Conservation (phyloP, 1,140 invertebrate genomes). For the Drosophila arawakana region DNA sequence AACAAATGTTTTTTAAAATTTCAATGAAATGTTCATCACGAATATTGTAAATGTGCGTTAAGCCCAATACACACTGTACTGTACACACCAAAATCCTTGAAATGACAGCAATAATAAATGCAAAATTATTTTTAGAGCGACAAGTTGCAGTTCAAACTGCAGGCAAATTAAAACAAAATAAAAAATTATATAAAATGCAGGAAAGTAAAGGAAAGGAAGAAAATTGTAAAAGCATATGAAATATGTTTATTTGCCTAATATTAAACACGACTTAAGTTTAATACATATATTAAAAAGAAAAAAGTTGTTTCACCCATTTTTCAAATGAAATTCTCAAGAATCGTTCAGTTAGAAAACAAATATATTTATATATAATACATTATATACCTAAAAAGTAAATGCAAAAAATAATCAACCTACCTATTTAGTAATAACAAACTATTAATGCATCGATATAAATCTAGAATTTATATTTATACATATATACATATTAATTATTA, state of each 20-base stretch:
- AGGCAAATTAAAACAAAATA: conserved; percentile 18
- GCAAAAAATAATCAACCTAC: conserved; percentile 75
- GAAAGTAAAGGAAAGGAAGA: too few relatives aligned
- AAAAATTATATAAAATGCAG: too few relatives aligned
- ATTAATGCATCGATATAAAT: conserved; percentile 63
- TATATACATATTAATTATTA: conserved; percentile 27
- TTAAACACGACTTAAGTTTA: conserved; percentile 23
- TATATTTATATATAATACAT: conserved; percentile 18
- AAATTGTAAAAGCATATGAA: conserved; percentile 56
- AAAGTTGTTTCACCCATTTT: conserved; percentile 30
- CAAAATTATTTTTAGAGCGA: conserved; percentile 58
- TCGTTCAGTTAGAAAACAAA: conserved; percentile 37
- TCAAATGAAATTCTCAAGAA: conserved; percentile 38
- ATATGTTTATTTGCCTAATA: conserved; percentile 71
- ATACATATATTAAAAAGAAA: conserved; percentile 13
- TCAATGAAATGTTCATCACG: conserved; percentile 26
- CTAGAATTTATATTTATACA: conserved; percentile 73
- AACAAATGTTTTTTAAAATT: conserved; percentile 16
- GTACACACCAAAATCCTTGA: conserved; percentile 57
- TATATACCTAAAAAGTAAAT: conserved; percentile 42
- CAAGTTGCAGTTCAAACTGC: conserved; percentile 54
- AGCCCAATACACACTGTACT: conserved; percentile 44
- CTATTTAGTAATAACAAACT: conserved; percentile 74
- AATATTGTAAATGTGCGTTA: conserved; percentile 49
- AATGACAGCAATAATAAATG: conserved; percentile 58